Evolutionary conservation across 2,888 invertebrate genomes (phyloP), one percentile per base, ranked within the genome.

Genomic region (Polietes domitor): DNA sequence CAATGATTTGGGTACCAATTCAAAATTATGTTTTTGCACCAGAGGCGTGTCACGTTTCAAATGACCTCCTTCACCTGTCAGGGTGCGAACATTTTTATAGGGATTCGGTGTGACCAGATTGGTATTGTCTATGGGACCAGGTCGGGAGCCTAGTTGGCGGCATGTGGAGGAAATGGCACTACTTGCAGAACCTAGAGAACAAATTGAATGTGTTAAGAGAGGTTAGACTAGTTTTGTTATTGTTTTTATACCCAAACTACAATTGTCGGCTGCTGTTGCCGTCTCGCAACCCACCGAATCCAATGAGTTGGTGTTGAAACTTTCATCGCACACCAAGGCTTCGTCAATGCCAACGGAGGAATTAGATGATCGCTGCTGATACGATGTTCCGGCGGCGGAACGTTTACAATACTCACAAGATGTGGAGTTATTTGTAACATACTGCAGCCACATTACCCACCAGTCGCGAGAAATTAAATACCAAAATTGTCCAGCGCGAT

Each of bases 1-100:
- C 86, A 98, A 93, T 61, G 96, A 95, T 89, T 97, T 97, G 0
- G 97, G 97, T 71, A 98, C 94, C 65, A 97, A 93, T 92, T 97
- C 96, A 93, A 97, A 98, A 93, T 98, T 97, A 80, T 96, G 93
- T 86, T 95, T 95, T 90, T 96, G 95, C n/a, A 94, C 94, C 80
- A 97, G 93, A 50, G 96, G 94, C 28, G 94, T 94, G 92, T 96
- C 96, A 50, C 95, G 93, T 86, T 96, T 96, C 83, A 98, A 93
- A 88, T 96, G 94, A 0, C 97, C 97, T 85, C 97, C 98, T 93
- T 98, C 98, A 74, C 97, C 97, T 2, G 98, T 98, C 86, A 98
- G 93, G 0, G 96, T 95, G 58, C 94, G 94, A 21, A 95, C 94
- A 93, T 93, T 95, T 93, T 96, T 95, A 86, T 93, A 93, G 7